Conservation (phyloP, 2,113 vertebrate species). For the Myiozetetes cayanensis region DNA sequence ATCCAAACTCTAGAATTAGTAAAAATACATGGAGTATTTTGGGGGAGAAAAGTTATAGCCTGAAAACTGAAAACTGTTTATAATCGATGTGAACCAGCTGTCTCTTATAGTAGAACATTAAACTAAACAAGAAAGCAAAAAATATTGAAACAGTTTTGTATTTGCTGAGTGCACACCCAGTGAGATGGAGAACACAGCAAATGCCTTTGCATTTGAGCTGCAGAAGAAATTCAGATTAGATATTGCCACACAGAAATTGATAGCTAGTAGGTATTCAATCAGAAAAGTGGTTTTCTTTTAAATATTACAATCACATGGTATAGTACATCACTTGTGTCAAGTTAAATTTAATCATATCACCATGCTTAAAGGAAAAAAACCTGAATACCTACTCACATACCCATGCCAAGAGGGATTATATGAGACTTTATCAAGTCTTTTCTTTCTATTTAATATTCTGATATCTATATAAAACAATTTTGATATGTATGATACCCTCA, state of each 20-base stretch:
- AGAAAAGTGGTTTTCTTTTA: constrained; percentile 45
- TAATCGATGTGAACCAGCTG: constrained; percentile 41
- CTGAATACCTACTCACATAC: constrained; percentile 2
- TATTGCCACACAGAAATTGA: constrained; percentile 17
- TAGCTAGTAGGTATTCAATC: constrained; percentile 36
- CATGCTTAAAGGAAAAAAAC: neutral
- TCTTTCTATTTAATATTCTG: constrained; percentile 46
- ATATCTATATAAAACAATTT: constrained; percentile 39
- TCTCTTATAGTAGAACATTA: constrained; percentile 44
- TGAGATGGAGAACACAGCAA: neutral
- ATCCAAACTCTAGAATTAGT: neutral
- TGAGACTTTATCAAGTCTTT: constrained; percentile 25
- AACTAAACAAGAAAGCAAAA: constrained; percentile 53
- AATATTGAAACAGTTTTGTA: constrained; percentile 25
- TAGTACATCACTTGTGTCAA: constrained; percentile 34
- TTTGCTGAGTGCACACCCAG: neutral
- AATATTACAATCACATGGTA: constrained; percentile 35
- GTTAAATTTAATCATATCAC: constrained; percentile 56
- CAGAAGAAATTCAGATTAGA: constrained; percentile 43
- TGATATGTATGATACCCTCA: neutral
- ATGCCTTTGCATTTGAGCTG: neutral
- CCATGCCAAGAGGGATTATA: constrained; percentile 32
- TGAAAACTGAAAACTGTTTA: constrained; percentile 43
- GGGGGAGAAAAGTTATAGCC: constrained; percentile 22
- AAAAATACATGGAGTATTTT: neutral